Percentiles rank a stretch among this genome's conserved stretches.
Conservation (phyloP, 2,113 vertebrate genomes). For the Regulus satrapa region DNA sequence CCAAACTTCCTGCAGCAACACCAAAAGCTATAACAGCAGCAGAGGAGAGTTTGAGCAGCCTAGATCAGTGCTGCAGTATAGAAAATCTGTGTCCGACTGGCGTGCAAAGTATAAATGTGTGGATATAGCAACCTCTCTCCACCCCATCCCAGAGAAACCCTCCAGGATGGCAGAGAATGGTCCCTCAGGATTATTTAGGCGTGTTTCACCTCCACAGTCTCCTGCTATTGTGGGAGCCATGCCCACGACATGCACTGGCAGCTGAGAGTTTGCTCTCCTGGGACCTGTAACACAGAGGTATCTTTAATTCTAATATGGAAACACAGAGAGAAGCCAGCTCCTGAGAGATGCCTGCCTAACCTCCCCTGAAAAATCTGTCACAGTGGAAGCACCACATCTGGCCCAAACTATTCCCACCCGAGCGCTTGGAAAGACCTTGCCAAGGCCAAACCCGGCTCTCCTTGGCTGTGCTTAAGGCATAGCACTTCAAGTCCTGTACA, state of each 20-base stretch:
- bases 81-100: not conserved
- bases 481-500: not conserved
- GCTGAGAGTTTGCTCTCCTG: not conserved
- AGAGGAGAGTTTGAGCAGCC: not conserved
- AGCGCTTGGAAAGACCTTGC: not conserved
- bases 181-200: not conserved
- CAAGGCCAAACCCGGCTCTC: not conserved
- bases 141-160: not conserved
- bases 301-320: not conserved
- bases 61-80: not conserved
- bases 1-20: not conserved
- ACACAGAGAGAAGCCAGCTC: not conserved
- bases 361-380: not conserved
- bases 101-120: rapidly evolving
- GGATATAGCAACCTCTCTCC: not conserved
- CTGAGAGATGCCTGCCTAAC: not conserved
- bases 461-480: not conserved
- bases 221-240: not conserved
- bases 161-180: not conserved
- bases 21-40: not conserved
- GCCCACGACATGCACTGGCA: not conserved
- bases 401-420: not conserved
- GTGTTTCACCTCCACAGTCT: not conserved
- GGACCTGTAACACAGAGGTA: not conserved
- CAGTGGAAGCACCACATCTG: not conserved